phyloP scores from a whole-genome alignment of 2,888 invertebrate species.

The Tenodera sinensis region DNA sequence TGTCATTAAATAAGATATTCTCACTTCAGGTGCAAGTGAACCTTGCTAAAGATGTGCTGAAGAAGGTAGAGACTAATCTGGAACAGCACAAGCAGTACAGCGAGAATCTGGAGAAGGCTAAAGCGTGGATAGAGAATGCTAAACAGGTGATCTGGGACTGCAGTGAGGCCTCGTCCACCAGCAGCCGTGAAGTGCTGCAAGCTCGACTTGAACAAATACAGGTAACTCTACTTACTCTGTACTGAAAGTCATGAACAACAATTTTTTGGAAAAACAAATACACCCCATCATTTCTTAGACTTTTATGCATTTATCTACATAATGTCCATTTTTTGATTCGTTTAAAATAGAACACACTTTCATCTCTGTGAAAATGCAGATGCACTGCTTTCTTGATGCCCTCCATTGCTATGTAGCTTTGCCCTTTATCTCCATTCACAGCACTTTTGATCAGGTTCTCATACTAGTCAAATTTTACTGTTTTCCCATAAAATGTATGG shows the following conservation, averaged over 20 bases:
- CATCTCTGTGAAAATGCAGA: too few species aligned
- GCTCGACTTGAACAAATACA: slow-evolving; percentile 62
- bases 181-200: slow-evolving; percentile 74
- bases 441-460: too few species aligned
- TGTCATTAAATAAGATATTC: too few species aligned
- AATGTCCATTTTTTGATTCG: too few species aligned
- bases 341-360: too few species aligned
- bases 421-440: too few species aligned
- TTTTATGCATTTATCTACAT: too few species aligned
- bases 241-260: neutral
- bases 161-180: slow-evolving; percentile 73
- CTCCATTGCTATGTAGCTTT: too few species aligned
- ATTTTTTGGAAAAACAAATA: neutral
- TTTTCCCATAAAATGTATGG: too few species aligned
- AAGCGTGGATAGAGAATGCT: slow-evolving; percentile 83
- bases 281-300: too few species aligned
- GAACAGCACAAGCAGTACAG: slow-evolving; percentile 82
- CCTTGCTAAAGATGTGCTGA: slow-evolving; percentile 82
- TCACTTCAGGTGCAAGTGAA: slow-evolving; percentile 67
- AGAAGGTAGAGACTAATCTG: slow-evolving; percentile 84
- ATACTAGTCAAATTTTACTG: too few species aligned
- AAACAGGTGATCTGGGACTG: slow-evolving; percentile 77
- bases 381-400: too few species aligned
- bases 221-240: slow-evolving; percentile 32
- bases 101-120: slow-evolving; percentile 69